phyloP scores from a whole-genome alignment of 53 echinoderm and acorn worm genomes.

The Paracentrotus lividus region DNA sequence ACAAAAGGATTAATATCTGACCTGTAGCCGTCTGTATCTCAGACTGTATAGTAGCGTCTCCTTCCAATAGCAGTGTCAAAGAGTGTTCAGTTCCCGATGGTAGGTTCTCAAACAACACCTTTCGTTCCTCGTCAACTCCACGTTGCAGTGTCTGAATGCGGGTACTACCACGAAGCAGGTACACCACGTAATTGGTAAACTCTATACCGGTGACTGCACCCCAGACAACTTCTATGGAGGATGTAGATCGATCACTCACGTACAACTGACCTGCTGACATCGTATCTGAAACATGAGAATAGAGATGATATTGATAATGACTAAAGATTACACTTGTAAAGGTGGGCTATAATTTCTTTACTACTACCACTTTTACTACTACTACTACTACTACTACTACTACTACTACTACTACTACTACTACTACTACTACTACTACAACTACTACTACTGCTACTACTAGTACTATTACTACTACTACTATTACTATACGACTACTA shows the following conservation, averaged over 20 bases:
- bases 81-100: neutral
- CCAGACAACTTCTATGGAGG: constrained; percentile 76
- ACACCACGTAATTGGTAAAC: constrained; percentile 59
- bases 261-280: constrained; percentile 51
- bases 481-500: too few species aligned
- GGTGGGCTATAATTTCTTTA: too few species aligned
- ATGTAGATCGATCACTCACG: constrained; percentile 48
- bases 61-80: neutral
- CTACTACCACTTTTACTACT: too few species aligned
- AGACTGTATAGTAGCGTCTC: neutral
- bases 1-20: neutral
- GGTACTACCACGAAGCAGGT: neutral
- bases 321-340: too few species aligned
- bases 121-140: neutral
- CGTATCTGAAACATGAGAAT: constrained; percentile 9
- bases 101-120: constrained; percentile 32
- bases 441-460: too few species aligned
- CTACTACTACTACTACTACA: too few species aligned
- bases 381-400: too few species aligned
- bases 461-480: too few species aligned
- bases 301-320: neutral
- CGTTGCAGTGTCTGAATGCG: too few species aligned
- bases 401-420: too few species aligned
- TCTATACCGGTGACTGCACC: constrained; percentile 57
- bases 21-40: neutral